Conservation (phyloP, 2,888 invertebrate species). For the Morpho deidamia region DNA sequence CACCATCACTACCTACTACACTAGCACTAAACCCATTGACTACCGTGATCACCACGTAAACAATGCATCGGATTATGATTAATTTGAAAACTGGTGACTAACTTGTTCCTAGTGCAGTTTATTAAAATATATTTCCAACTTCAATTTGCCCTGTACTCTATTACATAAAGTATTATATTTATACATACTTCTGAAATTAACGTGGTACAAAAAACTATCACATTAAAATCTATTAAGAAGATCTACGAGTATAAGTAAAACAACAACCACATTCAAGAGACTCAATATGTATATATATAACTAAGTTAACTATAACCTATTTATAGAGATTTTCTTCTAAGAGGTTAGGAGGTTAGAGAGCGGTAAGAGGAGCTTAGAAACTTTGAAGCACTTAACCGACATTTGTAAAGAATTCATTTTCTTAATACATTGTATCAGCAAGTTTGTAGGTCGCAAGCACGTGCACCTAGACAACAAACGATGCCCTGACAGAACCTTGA, state of each 20-base stretch:
- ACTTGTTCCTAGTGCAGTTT: too few species aligned
- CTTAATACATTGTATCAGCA: constrained; percentile 12
- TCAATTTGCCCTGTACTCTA: too few species aligned
- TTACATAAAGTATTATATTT: too few species aligned
- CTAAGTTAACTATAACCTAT: constrained; percentile 1
- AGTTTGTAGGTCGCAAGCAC: background rate
- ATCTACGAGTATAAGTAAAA: background rate
- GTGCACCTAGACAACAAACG: constrained; percentile 5
- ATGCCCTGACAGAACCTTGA: constrained; percentile 10
- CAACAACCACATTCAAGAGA: background rate
- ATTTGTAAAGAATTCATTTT: constrained; percentile 13
- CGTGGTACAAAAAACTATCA: too few species aligned
- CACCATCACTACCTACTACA: too few species aligned
- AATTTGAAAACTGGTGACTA: too few species aligned
- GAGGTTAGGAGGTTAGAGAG: background rate
- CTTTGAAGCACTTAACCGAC: constrained; percentile 22
- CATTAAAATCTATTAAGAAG: background rate
- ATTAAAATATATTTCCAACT: too few species aligned
- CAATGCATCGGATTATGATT: too few species aligned
- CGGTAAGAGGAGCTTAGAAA: constrained; percentile 19
- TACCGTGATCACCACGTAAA: too few species aligned
- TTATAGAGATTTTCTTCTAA: too few species aligned
- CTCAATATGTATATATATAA: background rate
- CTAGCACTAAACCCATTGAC: too few species aligned
- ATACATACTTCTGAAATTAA: too few species aligned